A percentile compares a stretch with the other conserved stretches of the same genome.
phyloP scores from a whole-genome alignment of 1,140 invertebrate genomes.

The Drosophila varians region DNA sequence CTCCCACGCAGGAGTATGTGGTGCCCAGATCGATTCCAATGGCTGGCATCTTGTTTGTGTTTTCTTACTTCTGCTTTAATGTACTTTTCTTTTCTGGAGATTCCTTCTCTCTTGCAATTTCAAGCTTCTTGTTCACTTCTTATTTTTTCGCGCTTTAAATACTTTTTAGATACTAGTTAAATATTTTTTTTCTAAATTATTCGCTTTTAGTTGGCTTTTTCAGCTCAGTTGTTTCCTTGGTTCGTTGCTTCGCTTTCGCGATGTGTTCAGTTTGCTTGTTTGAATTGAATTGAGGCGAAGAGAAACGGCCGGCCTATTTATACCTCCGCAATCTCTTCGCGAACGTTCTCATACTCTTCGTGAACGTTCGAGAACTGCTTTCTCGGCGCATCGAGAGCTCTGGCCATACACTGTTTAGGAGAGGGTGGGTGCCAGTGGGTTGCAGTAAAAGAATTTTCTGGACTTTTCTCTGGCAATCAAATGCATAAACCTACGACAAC shows the following conservation, averaged over 20 bases:
- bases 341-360: conserved; percentile 43
- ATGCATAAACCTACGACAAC: neutral
- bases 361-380: conserved; percentile 56
- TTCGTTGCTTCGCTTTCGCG: conserved; percentile 42
- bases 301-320: conserved; percentile 56
- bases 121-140: conserved; percentile 12
- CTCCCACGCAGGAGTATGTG: conserved; percentile 92
- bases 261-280: conserved; percentile 64
- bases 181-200: conserved; percentile 3
- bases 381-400: conserved; percentile 28
- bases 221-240: conserved; percentile 18
- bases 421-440: neutral
- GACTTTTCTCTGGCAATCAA: neutral
- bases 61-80: neutral
- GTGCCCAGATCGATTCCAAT: conserved; percentile 91
- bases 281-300: conserved; percentile 59
- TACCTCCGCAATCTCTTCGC: conserved; percentile 44
- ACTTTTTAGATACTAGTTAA: neutral
- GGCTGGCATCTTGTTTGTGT: conserved; percentile 84
- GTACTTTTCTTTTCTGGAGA: no score
- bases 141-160: no score
- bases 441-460: neutral
- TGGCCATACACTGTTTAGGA: neutral
- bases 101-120: neutral
- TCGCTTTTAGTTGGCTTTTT: conserved; percentile 35